Evolutionary conservation across 2,797 vertebrate species (phyloP).

Genomic region (Taeniopygia guttata): DNA sequence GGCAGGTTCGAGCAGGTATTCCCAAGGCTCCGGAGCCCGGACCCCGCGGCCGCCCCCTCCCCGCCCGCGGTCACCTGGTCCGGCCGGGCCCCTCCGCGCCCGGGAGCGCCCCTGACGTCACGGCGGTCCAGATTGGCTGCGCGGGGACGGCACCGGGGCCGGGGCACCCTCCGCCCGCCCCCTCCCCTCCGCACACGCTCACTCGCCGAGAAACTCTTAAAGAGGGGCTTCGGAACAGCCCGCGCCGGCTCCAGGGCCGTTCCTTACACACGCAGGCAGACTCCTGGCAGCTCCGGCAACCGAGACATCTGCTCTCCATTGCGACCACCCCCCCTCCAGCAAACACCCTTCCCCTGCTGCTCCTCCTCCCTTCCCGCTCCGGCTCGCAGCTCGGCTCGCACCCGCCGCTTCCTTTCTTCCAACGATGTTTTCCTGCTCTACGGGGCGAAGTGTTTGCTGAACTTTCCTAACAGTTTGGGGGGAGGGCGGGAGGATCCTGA

Average conservation of each 20-base stretch:
- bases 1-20: rapidly evolving
- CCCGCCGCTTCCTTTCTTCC: conserved; percentile 37
- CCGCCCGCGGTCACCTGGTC: not conserved
- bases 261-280: not conserved
- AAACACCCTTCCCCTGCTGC: conserved; percentile 22
- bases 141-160: conserved; percentile 73
- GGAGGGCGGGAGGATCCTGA: not conserved
- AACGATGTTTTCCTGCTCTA: conserved; percentile 24
- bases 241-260: not conserved
- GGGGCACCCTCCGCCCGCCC: not conserved
- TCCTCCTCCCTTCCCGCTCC: conserved; percentile 37
- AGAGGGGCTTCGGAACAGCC: conserved; percentile 9
- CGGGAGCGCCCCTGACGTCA: conserved; percentile 85
- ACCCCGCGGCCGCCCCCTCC: not conserved
- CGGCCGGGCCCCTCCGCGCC: not conserved
- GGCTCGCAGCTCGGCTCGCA: conserved; percentile 13
- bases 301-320: conserved; percentile 60
- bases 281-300: conserved; percentile 52
- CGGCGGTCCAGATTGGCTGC: conserved; percentile 84
- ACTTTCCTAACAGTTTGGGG: conserved; percentile 8
- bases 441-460: conserved; percentile 31
- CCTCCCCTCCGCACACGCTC: not conserved
- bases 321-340: conserved; percentile 5
- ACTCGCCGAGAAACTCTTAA: conserved; percentile 65
- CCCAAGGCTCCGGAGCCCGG: not conserved